Percentiles rank a stretch among this genome's conserved stretches.
Evolutionary conservation across 2,888 invertebrate species (phyloP).

Genomic region (Hypomecis atomaria): DNA sequence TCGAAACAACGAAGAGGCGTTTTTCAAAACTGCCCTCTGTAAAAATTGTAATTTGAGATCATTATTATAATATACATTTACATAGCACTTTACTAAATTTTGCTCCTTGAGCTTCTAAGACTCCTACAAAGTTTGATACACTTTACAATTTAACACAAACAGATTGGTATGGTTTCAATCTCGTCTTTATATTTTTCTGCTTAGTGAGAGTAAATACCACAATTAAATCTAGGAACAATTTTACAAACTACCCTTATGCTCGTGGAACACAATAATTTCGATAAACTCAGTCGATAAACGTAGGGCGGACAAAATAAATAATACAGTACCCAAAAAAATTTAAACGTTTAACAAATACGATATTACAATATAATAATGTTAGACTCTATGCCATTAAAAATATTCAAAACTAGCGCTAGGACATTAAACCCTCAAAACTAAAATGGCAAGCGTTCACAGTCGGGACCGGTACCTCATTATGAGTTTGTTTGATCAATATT

Average conservation of each 20-base stretch:
- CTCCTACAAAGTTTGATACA: constrained; percentile 49
- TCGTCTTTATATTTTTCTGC: constrained; percentile 32
- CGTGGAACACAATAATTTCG: constrained; percentile 42
- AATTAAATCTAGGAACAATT: constrained; percentile 43
- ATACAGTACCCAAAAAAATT: constrained; percentile 40
- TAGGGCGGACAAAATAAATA: constrained; percentile 36
- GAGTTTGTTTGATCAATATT: no score
- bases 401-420: constrained; percentile 41
- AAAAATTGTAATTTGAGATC: constrained; percentile 69
- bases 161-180: constrained; percentile 39
- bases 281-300: constrained; percentile 52
- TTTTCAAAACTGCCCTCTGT: constrained; percentile 46
- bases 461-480: constrained; percentile 14
- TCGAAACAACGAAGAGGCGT: constrained; percentile 47
- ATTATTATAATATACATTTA: constrained; percentile 49
- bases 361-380: constrained; percentile 23
- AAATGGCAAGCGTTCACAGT: constrained; percentile 42
- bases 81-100: constrained; percentile 53
- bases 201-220: constrained; percentile 12
- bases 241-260: constrained; percentile 28
- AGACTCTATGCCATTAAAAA: constrained; percentile 52
- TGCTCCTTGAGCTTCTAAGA: constrained; percentile 63
- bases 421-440: constrained; percentile 40
- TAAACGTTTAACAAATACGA: constrained; percentile 45
- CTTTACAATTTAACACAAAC: constrained; percentile 59